Evolutionary conservation across 2,888 invertebrate genomes (phyloP).

Genomic region (Lacanobia oleracea): DNA sequence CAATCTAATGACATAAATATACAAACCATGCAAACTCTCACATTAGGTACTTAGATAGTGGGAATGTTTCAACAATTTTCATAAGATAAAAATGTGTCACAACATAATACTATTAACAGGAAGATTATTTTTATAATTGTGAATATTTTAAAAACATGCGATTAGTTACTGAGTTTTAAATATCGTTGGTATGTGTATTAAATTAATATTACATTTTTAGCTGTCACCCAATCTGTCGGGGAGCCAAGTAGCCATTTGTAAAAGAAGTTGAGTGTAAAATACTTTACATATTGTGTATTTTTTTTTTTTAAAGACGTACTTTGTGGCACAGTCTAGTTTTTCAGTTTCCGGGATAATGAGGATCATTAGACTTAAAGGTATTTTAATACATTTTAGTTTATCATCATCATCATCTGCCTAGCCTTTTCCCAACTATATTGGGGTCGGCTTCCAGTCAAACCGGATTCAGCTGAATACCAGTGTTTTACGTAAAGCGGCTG

Average conservation of each 20-base stretch:
- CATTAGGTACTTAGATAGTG: background rate
- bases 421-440: no score
- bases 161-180: slow-evolving; percentile 40
- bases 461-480: no score
- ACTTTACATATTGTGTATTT: slow-evolving; percentile 7
- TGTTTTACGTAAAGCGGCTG: no score
- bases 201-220: slow-evolving; percentile 42
- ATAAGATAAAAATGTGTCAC: slow-evolving; percentile 40
- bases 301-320: background rate
- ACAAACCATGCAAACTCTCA: background rate
- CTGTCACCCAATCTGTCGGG: slow-evolving; percentile 42
- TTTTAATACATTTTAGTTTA: no score
- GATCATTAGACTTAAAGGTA: background rate
- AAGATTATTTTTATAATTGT: slow-evolving; percentile 39
- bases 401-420: no score
- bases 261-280: slow-evolving; percentile 23
- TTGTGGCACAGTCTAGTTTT: slow-evolving; percentile 1
- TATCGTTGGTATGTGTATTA: slow-evolving; percentile 32
- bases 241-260: slow-evolving; percentile 41
- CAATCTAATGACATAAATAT: no score
- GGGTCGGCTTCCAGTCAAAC: no score
- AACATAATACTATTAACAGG: slow-evolving; percentile 6
- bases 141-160: slow-evolving; percentile 30
- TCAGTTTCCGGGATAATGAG: slow-evolving; percentile 7
- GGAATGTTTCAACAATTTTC: slow-evolving; percentile 34